A percentile compares a stretch with the other conserved stretches of the same genome.
Conservation (phyloP, 2,888 invertebrate genomes). For the Carterocephalus palaemon region DNA sequence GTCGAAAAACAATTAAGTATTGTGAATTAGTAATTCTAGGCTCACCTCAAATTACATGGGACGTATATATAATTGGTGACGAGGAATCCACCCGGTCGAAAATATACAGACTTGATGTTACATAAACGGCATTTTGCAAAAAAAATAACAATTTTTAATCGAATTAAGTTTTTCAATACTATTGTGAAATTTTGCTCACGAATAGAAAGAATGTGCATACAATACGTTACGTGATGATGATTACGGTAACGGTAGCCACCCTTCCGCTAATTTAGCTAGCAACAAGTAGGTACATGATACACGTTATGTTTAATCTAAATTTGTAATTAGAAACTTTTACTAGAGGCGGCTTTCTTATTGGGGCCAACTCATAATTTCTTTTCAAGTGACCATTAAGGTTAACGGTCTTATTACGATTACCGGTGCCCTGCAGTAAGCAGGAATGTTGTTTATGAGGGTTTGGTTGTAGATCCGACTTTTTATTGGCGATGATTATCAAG, state of each 20-base stretch:
- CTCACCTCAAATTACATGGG: too few relatives aligned
- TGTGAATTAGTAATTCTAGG: too few relatives aligned
- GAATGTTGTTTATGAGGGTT: too few relatives aligned
- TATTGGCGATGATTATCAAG: conserved; percentile 2
- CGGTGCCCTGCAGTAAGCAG: conserved; percentile 4
- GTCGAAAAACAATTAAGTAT: too few relatives aligned
- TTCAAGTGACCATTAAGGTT: conserved; percentile 16
- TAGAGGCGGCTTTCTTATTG: conserved; percentile 28
- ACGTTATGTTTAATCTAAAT: conserved; percentile 40
- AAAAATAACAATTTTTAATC: too few relatives aligned
- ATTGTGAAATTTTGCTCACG: background rate
- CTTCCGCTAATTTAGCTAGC: conserved; percentile 38
- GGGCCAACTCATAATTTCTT: conserved; percentile 7
- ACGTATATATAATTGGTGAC: too few relatives aligned
- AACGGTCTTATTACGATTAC: conserved; percentile 16
- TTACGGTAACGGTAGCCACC: conserved; percentile 30
- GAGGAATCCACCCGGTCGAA: too few relatives aligned
- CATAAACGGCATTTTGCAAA: too few relatives aligned
- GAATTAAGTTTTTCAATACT: too few relatives aligned
- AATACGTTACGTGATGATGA: conserved; percentile 38
- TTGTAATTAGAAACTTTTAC: conserved; percentile 46
- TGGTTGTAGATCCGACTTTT: conserved; percentile 11
- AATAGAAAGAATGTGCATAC: conserved; percentile 20
- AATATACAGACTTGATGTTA: too few relatives aligned
- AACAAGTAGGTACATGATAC: conserved; percentile 30